Evolutionary conservation across 2,113 vertebrate genomes (phyloP).

Genomic region (Daboia siamensis): DNA sequence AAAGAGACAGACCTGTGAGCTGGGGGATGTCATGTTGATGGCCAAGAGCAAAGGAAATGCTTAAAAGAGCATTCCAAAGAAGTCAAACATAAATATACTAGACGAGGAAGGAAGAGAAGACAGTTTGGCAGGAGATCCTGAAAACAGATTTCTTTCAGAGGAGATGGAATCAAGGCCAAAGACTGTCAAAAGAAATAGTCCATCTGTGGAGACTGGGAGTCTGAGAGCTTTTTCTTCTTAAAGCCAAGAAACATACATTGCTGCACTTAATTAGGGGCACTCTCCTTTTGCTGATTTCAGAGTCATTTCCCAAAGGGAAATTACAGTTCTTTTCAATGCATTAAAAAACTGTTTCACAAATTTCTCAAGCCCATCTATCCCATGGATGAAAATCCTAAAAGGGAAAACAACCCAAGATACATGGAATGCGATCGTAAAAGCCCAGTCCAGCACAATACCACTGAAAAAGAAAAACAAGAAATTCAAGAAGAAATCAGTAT

Average conservation of each 20-base stretch:
- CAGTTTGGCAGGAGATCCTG: background rate
- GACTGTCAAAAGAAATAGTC: constrained; percentile 43
- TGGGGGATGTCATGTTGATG: background rate
- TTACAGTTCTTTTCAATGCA: constrained; percentile 51
- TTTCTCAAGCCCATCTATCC: background rate
- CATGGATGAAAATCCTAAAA: no score
- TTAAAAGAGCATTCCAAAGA: background rate
- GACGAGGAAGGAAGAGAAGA: background rate
- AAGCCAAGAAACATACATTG: constrained; percentile 48
- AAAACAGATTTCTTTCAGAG: constrained; percentile 24
- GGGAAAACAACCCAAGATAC: no score
- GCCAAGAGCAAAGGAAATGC: constrained; percentile 13
- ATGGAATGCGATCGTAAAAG: no score
- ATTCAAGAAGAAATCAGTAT: no score
- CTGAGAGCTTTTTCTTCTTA: constrained; percentile 41
- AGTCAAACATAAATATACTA: background rate
- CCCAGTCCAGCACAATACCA: no score
- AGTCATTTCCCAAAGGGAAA: constrained; percentile 58
- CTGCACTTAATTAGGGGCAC: constrained; percentile 57
- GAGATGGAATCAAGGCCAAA: constrained; percentile 31
- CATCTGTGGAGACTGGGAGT: constrained; percentile 35
- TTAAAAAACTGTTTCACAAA: constrained; percentile 15
- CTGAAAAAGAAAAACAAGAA: no score
- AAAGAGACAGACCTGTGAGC: background rate
- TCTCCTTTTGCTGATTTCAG: constrained; percentile 51